A percentile compares a stretch with the other conserved stretches of the same genome.
These are phyloP conservation scores for Aphidius gifuensis DNA, from an alignment of 1,140 invertebrate genomes.

Conservation along the genomic window DNA sequence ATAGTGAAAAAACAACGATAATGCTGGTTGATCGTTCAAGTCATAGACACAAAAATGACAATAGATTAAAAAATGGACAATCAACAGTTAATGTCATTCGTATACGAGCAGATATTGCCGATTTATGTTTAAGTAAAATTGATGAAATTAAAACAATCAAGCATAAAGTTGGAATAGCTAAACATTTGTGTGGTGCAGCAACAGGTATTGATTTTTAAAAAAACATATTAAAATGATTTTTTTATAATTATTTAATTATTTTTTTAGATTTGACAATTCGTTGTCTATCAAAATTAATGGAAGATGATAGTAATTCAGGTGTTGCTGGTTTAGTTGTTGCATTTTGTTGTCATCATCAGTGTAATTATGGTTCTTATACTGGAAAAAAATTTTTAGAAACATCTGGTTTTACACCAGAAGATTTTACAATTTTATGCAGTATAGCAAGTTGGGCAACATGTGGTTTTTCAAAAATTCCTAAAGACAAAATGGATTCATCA, in stretches of 20 bases:
- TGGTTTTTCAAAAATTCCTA: slow-evolving; percentile 55
- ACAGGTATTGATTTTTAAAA: slow-evolving; percentile 60
- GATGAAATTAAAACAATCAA: slow-evolving; percentile 51
- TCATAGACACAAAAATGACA: slow-evolving; percentile 78
- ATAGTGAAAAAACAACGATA: slow-evolving; percentile 56
- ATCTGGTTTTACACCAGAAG: slow-evolving; percentile 59
- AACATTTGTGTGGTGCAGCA: slow-evolving; percentile 83
- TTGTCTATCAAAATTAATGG: slow-evolving; percentile 58
- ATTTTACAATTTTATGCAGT: slow-evolving; percentile 74
- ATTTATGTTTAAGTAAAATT: slow-evolving; percentile 65
- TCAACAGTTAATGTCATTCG: slow-evolving; percentile 57
- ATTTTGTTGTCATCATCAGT: slow-evolving; percentile 85
- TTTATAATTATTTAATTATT: neutral
- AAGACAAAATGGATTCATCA: neutral
- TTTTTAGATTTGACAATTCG: slow-evolving; percentile 67
- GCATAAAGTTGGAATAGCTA: slow-evolving; percentile 70
- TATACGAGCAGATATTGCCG: slow-evolving; percentile 70
- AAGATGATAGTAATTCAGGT: slow-evolving; percentile 37
- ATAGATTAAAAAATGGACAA: slow-evolving; percentile 62
- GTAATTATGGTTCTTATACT: slow-evolving; percentile 67
- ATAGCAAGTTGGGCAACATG: slow-evolving; percentile 84
- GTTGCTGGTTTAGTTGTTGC: slow-evolving; percentile 70
- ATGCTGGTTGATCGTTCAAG: slow-evolving; percentile 74
- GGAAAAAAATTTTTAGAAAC: slow-evolving; percentile 62
- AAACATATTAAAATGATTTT: slow-evolving; percentile 11